A percentile compares a stretch with the other conserved stretches of the same genome.
phyloP scores from a whole-genome alignment of 2,888 invertebrate species.

The Drosophila nigricruria region DNA sequence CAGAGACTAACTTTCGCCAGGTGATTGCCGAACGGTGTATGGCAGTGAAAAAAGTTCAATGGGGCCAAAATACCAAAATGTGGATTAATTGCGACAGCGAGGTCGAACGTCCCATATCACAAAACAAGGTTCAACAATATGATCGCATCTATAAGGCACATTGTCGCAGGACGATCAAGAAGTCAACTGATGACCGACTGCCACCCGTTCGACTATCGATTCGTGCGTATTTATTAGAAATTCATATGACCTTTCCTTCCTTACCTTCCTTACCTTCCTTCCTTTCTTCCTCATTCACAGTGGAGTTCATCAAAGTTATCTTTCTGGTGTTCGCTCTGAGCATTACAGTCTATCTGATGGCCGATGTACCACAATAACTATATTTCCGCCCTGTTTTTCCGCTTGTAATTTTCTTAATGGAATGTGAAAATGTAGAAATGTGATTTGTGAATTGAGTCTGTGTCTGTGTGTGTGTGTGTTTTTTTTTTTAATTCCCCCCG shows the following conservation, averaged over 20 bases:
- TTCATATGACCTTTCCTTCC: neutral
- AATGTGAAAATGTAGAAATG: slow-evolving; percentile 10
- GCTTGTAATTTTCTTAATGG: slow-evolving; percentile 7
- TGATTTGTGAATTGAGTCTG: slow-evolving; percentile 5
- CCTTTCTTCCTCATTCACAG: neutral
- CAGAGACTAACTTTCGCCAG: neutral
- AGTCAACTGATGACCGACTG: accelerated
- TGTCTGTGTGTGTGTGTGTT: neutral
- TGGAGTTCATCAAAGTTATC: neutral
- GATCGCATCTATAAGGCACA: neutral
- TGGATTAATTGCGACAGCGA: neutral
- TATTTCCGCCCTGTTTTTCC: slow-evolving; percentile 7
- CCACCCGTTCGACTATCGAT: neutral
- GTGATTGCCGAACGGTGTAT: neutral
- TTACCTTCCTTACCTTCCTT: neutral
- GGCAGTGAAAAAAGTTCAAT: neutral
- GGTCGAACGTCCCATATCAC: neutral
- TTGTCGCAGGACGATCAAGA: accelerated
- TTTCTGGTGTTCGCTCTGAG: neutral
- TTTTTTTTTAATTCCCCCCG: slow-evolving; percentile 1
- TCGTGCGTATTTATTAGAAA: neutral
- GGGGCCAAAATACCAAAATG: neutral
- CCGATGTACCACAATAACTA: neutral
- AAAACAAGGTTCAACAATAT: neutral
- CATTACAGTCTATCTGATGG: neutral